Conservation (phyloP, 1,140 invertebrate genomes). For the Lineus longissimus region DNA sequence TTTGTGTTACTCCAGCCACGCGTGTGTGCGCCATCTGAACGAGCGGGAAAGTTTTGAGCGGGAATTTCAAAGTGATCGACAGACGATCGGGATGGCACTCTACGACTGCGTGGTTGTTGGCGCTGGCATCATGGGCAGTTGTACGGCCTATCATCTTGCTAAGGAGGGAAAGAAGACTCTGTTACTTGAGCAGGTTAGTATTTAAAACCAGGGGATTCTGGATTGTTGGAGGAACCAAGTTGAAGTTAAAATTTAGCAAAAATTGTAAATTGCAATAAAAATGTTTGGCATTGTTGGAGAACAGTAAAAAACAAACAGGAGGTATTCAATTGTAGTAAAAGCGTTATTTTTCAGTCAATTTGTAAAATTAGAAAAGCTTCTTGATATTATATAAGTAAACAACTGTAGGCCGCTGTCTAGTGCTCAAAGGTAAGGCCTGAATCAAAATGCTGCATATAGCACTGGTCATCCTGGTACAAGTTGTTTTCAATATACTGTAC, state of each 20-base stretch:
- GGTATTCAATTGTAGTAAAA: too few relatives aligned
- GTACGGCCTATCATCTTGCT: conserved; percentile 41
- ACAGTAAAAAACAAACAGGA: too few relatives aligned
- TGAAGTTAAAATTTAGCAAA: too few relatives aligned
- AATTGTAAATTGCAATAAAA: too few relatives aligned
- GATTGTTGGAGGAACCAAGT: too few relatives aligned
- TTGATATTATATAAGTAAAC: background rate
- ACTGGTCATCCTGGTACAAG: background rate
- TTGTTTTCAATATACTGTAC: background rate
- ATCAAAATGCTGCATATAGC: background rate
- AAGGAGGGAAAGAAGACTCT: conserved; percentile 34
- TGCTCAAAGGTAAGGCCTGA: background rate
- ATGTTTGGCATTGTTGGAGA: too few relatives aligned
- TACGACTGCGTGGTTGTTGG: conserved; percentile 47
- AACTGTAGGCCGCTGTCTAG: background rate
- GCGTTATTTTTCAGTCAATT: too few relatives aligned
- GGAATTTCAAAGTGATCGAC: too few relatives aligned
- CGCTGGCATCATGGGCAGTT: conserved; percentile 46
- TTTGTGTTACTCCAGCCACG: too few relatives aligned
- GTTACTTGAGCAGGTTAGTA: conserved; percentile 44
- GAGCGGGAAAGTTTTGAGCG: too few relatives aligned
- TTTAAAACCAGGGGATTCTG: too few relatives aligned
- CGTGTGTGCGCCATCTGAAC: too few relatives aligned
- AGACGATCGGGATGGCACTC: background rate
- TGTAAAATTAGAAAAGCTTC: background rate